Evolutionary conservation across 2,797 vertebrate species (phyloP), one percentile per base, ranked within the genome.

Genomic region (Gouania willdenowi): DNA sequence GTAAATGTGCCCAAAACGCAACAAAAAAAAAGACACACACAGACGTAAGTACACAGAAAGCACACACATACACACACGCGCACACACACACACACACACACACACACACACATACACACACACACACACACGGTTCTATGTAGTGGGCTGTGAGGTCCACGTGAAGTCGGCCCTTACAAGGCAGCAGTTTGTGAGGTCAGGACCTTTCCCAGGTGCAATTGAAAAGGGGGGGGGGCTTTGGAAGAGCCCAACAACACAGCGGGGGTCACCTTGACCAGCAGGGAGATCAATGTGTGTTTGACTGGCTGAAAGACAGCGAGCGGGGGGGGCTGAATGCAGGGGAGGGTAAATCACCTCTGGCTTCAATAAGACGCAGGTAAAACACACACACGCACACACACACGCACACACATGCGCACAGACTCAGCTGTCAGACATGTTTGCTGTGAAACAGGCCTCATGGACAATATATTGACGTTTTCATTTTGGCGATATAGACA

Each of bases 201-300:
- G 79, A 74, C 82, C 82, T 81, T 71, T 80, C 71, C 50, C 77
- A 72, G 73, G 67, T 79, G 65, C 79, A 69, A 74, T 73, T 62
- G 61, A 79, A 77, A 78, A 62, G 33, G 44, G 72, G 47, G 64
- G 60, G 16, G 75, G 70, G 74, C 66, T 76, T 55, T 70, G 69
- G 79, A 82, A 76, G 74, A 77, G 62, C 52, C 65, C 48, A 68
- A 71, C 67, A 77, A 67, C 72, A 67, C 59, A 37, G 71, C 60
- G 73, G 84, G 73, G 84, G 87, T 90, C 89, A 90, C 87, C 87
- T 90, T 90, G 84, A 79, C 72, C 72, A 57, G 75, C 67, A 79
- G 61, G 72, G 69, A 83, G 87, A 90, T 89, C 85, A 88, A 89
- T 89, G 87, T 85, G 75, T 84, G 74, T 82, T 87, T 82, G 85